Base-by-base conservation (phyloP, 37 sponge, comb jelly and placozoan species). In the Theonella swinhoei region DNA sequence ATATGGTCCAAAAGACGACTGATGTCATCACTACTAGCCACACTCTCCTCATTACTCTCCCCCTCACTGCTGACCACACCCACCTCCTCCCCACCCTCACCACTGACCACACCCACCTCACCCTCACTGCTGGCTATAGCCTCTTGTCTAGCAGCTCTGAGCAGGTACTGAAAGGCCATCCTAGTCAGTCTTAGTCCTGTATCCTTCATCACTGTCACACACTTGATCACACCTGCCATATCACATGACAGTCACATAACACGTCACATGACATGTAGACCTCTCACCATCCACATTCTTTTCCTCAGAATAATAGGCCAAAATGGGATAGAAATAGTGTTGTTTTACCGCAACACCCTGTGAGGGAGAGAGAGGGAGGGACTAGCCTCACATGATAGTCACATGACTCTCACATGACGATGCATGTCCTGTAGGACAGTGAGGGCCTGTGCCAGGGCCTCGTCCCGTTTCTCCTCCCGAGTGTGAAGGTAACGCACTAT, bases 281-380 rank as follows among this genome's bases (percentile, higher is more conserved):
- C 60, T 20, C 60, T 23, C 30, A 65, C 66, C 66, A 7, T 65
- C 66, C 29, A 65, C 24, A 26, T 65, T n/a, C 66, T 20, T 20
- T n/a, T 65, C 5, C 29, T 65, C 66, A 26, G 66, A 11, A 65
- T 65, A 26, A n/a, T 65, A 26, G 5, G 66, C 66, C 66, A 65
- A n/a, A 23, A 24, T 26, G 7, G 66, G 66, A 26, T 65, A 65
- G 66, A 65, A 65, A 26, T 65, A 65, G 66, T 65, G 66, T 29
- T 26, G n/a, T 26, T 65, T 65, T 5, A 65, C 66, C 11, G 7
- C n/a, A 11, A 65, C 66, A 29, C 30, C 66, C 66, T 65, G 66
- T 26, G 5, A 7, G 5, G 54, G 54, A 47, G 54, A 14, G 14
- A 47, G 54, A n/a, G n/a, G n/a, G n/a, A n/a, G n/a, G n/a, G 11